Percentiles rank a stretch among this genome's conserved stretches.
These are phyloP conservation scores for Mesochorus sp. DNA, from an alignment of 2,888 invertebrate species.

Conservation along the genomic window DNA sequence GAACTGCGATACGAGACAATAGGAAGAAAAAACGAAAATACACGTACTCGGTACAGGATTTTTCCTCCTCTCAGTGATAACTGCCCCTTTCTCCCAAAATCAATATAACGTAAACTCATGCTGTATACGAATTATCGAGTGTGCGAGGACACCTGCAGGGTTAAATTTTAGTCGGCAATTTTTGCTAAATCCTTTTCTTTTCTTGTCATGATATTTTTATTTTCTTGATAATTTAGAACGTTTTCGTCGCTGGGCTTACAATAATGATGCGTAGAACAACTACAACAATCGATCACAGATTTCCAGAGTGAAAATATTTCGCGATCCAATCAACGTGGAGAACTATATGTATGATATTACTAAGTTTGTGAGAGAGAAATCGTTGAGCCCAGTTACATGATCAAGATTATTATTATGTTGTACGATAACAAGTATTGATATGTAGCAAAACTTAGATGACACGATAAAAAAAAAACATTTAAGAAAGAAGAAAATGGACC, in stretches of 20 bases:
- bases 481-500: slow-evolving; percentile 15
- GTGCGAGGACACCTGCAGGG: slow-evolving; percentile 12
- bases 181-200: slow-evolving; percentile 5
- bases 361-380: slow-evolving; percentile 23
- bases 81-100: slow-evolving; percentile 34
- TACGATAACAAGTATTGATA: slow-evolving; percentile 23
- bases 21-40: neutral
- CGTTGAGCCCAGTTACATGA: slow-evolving; percentile 23
- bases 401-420: slow-evolving; percentile 39
- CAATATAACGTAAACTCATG: slow-evolving; percentile 48
- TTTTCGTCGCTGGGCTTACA: neutral
- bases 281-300: too few species aligned
- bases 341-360: slow-evolving; percentile 28
- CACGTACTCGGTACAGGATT: slow-evolving; percentile 25
- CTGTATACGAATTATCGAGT: slow-evolving; percentile 58
- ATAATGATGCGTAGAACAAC: neutral
- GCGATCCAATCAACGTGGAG: too few species aligned
- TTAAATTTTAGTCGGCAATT: slow-evolving; percentile 13
- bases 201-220: neutral
- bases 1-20: neutral
- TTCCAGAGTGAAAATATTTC: too few species aligned
- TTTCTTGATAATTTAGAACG: neutral
- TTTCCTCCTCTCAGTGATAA: slow-evolving; percentile 52
- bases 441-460: slow-evolving; percentile 1
- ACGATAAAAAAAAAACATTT: neutral